Conservation (phyloP, 2,888 invertebrate genomes). For the Ichneumoninae sp. region DNA sequence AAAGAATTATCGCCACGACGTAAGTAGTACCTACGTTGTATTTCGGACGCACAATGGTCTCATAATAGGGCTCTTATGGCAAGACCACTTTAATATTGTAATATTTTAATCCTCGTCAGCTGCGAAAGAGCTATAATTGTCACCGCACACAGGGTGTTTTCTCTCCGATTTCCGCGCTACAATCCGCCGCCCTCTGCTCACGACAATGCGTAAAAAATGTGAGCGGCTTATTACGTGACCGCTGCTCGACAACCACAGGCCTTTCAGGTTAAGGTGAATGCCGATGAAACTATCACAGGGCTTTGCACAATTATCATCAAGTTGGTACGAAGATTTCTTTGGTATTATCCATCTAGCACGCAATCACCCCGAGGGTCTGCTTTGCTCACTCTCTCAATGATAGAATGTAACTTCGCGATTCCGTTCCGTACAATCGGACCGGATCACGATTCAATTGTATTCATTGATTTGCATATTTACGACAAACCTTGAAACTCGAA, state of each 20-base stretch:
- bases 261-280: constrained; percentile 65
- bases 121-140: constrained; percentile 1
- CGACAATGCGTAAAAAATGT: constrained; percentile 56
- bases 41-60: neutral
- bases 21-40: neutral
- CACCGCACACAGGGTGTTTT: constrained; percentile 24
- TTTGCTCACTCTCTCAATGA: neutral
- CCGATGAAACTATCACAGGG: constrained; percentile 53
- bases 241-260: constrained; percentile 43
- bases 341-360: too few species aligned
- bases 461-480: constrained; percentile 12
- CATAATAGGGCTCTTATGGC: constrained; percentile 42
- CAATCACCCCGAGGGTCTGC: too few species aligned
- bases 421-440: neutral
- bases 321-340: neutral
- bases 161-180: constrained; percentile 47
- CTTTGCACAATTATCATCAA: constrained; percentile 39
- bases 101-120: neutral
- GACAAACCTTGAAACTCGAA: constrained; percentile 36
- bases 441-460: neutral
- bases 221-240: constrained; percentile 63
- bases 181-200: constrained; percentile 35
- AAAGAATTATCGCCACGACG: neutral
- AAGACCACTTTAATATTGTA: constrained; percentile 44
- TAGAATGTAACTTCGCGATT: neutral